Base-by-base conservation (phyloP, 2,113 vertebrate genomes). In the Cyphomyrus plagiostoma region DNA sequence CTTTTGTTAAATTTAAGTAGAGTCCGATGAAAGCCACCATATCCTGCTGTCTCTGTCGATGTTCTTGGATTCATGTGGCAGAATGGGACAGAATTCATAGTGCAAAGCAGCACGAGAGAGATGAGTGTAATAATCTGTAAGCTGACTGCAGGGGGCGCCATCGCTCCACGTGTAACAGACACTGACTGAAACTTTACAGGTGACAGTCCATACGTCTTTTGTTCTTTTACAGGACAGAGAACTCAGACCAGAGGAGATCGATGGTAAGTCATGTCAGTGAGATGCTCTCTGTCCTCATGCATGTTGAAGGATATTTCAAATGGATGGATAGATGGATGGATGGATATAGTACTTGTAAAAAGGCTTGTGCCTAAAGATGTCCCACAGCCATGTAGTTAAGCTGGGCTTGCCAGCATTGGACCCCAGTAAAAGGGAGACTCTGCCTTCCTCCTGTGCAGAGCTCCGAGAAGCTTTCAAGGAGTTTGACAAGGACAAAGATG, bases 401-500 rank as follows among this genome's bases (percentile, higher is more conserved):
- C 4, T 39, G 4, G 4, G 39, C 30, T 15, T 35, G 35, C 26
- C 11, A 35, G 30, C 13, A 30, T 35, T 42, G 17, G 35, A 8
- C 30, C 15, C 15, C 35, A 77, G n/a, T 42, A 77, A 15, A 1
- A 10, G 15, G 5, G 35, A 42, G 3, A 74, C 26, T 35, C 9
- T 74, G 66, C 13, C 11, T 49, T 91, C 56, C n/a, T 93, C 49
- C 26, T 91, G 49, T n/a, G 90, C 91, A 99, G 98, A 99, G 93
- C 93, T 99, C 92, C 95, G 96, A 91, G 98, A 99, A 91, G 98
- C 98, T 83, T 99, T 99, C 94, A 97, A 97, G 92, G 98, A 99
- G 91, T 99, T 99, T 91, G 98, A 99, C 93, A 99, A 98, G 92
- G 98, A 99, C 95, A 98, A 98, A 80, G 98, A 99, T 46, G 98